phyloP scores from a whole-genome alignment of 2,113 vertebrate genomes.

The Marmota flaviventris region DNA sequence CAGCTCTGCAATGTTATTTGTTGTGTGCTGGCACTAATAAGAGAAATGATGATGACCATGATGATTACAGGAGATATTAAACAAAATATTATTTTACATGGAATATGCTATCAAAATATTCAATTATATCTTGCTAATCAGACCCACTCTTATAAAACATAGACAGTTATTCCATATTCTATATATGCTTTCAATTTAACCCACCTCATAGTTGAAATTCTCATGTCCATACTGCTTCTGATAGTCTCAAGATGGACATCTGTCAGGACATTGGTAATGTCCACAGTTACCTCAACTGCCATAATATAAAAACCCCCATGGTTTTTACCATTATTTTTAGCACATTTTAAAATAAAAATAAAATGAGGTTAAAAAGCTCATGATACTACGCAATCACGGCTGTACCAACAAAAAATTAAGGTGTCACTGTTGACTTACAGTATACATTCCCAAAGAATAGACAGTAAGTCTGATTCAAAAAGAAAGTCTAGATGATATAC shows the following conservation, averaged over 20 bases:
- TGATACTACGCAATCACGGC: not conserved
- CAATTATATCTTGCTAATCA: not conserved
- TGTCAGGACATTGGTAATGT: not conserved
- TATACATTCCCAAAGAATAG: not conserved
- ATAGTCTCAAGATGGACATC: not conserved
- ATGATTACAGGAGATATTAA: not conserved
- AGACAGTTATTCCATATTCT: not conserved
- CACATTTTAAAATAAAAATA: too few relatives aligned
- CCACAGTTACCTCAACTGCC: not conserved
- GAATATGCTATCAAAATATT: not conserved
- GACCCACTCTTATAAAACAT: not conserved
- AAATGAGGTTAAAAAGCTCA: not conserved
- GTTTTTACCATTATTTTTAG: too few relatives aligned
- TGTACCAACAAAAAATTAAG: not conserved
- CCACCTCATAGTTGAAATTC: not conserved
- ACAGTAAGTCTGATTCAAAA: not conserved
- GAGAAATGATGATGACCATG: not conserved
- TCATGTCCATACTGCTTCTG: not conserved
- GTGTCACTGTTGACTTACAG: not conserved
- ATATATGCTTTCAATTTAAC: not conserved
- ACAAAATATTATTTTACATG: not conserved
- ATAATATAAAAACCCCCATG: not conserved
- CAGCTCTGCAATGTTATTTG: not conserved
- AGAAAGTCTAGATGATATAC: not conserved
- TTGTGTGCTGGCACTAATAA: not conserved